Base-by-base conservation (phyloP, 2,888 invertebrate species). In the Leucozona laternaria region DNA sequence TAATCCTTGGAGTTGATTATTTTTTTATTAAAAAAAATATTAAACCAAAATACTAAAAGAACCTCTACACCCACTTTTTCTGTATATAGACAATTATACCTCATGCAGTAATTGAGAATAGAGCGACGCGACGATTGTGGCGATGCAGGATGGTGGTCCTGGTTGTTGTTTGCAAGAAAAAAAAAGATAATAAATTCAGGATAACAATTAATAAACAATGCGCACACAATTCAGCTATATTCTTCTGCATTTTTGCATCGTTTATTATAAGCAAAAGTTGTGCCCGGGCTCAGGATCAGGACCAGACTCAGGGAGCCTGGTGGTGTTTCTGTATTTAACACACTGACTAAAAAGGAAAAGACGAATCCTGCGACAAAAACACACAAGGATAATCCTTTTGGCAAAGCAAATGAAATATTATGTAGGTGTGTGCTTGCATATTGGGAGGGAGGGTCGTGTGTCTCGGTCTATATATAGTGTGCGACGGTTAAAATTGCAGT, bases 151-250 rank as follows among this genome's bases (percentile, higher is more conserved):
- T 53, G 8, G 8, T 53, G 8, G 8, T 37, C 10, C 22, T 58
- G 58, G 40, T 48, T 50, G 37, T 75, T 81, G 62, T 81, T 82
- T 73, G 68, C 7, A 53, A 43, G 22, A 58, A 58, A 77, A 45
- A 62, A 8, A 34, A 28, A 22, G 82, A 86, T 82, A 86, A 79
- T 82, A 86, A 86, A 78, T 86, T 71, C 62, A 75, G 73, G 82
- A 82, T 73, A 86, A 86, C 82, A 86, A 86, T 86, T 86, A 82
- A 82, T 75, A 86, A 76, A 86, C 82, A 86, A 82, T 86, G 86
- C 82, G 86, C 86, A 86, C 73, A 78, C 57, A 82, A 75, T 86
- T 62, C 25, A 20, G 31, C 37, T 53, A 64, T 48, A 68, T 79
- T 77, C 68, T 68, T 68, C 81, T 53, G 86, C 86, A 86, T 86